Evolutionary conservation across 1,140 invertebrate species (phyloP), one percentile per base, ranked within the genome.

Genomic region (Hesperophylax magnus): DNA sequence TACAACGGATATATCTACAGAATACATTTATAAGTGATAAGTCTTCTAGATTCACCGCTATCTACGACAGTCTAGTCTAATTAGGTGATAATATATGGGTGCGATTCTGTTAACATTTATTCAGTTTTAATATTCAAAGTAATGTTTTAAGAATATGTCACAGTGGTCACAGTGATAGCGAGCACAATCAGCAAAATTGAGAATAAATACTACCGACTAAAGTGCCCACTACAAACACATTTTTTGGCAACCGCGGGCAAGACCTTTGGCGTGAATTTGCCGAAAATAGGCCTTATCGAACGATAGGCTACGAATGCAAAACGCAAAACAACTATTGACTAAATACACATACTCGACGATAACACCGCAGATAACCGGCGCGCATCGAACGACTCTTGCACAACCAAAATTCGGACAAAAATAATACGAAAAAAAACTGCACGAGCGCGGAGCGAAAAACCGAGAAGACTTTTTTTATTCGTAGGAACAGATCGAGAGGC

Each of bases 211-310:
- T 20, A 60, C 18, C 5, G 18, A 3, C 15, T 60, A 60, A 3
- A 15, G 53, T 15, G 0, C 54, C 54, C 1, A 15, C 54, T 27
- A 27, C 27, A 27, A 27, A 27, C 27, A 15, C 54, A 3, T 27
- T 6, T 56, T 15, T 52, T 4, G 18, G 8, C 34, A 20, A 71
- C 34, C 52, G 4, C 69, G 69, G 20, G 3, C 4, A 18, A 15
- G 20, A 54, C 53, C 56, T 47, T 11, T 14, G 39, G 39, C 11
- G 39, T 47, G 11, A 47, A 47, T 47, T 47, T 47, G n/a, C 54
- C 39, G 17, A 54, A 75, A 75, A 75, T 60, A 60, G 24, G 72
- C 27, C 72, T 75, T 75, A 75, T 75, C 72, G 54, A 60, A 52
- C 47, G 47, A 56, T 72, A 22, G 4, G 72, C 27, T 34, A 18